Conservation (phyloP, 2,888 invertebrate species). For the Nemotelus pantherinus region DNA sequence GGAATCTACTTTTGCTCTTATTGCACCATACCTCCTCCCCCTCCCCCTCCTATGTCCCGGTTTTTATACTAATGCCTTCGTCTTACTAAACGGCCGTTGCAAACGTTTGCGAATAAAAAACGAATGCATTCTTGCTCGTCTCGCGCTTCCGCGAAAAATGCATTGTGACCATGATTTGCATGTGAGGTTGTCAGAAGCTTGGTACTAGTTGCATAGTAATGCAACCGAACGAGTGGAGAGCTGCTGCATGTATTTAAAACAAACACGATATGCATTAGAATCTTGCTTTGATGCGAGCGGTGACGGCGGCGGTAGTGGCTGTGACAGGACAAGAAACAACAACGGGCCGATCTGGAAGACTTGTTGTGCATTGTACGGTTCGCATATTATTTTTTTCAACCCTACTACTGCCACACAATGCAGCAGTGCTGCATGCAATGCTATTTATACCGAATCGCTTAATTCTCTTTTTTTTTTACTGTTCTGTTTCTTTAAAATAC, state of each 20-base stretch:
- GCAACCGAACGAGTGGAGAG: not conserved
- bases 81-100: not conserved
- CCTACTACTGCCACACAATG: constrained; percentile 1
- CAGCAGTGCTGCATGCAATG: constrained; percentile 1
- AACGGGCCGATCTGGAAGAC: not conserved
- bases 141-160: constrained; percentile 27
- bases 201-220: constrained; percentile 7
- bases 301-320: not conserved
- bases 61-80: not conserved
- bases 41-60: not conserved
- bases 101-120: not conserved
- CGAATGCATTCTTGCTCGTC: constrained; percentile 22
- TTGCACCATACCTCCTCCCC: not conserved
- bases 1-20: constrained; percentile 7
- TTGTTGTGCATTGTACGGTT: not conserved
- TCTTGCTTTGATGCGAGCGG: not conserved
- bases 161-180: constrained; percentile 32
- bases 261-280: constrained; percentile 26
- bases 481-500: constrained; percentile 12
- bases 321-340: not conserved
- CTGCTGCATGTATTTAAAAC: not conserved
- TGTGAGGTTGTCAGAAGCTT: constrained; percentile 10
- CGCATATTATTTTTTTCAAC: not conserved
- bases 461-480: constrained; percentile 4
- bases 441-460: constrained; percentile 17